phyloP scores from a whole-genome alignment of 2,888 invertebrate species.

The Athalia rosae region DNA sequence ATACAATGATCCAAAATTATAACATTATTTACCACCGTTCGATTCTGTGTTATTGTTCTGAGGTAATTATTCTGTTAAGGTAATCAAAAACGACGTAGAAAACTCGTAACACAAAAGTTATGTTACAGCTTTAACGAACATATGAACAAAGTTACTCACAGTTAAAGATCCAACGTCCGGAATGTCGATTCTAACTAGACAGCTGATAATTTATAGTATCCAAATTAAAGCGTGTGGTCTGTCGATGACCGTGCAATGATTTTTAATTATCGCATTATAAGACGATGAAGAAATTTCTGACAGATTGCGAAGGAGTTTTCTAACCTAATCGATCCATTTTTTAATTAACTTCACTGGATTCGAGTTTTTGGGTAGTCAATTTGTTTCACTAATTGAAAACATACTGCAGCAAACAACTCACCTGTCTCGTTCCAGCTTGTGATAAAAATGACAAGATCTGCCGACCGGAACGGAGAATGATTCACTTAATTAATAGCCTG shows the following conservation, averaged over 20 bases:
- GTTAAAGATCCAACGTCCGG: too few relatives aligned
- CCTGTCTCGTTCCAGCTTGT: slow-evolving; percentile 29
- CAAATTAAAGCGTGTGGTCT: too few relatives aligned
- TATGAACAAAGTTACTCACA: too few relatives aligned
- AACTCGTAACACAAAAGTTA: too few relatives aligned
- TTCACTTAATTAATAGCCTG: slow-evolving; percentile 38
- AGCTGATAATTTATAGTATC: too few relatives aligned
- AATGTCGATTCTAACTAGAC: too few relatives aligned
- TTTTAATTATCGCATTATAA: not conserved
- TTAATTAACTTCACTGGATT: too few relatives aligned
- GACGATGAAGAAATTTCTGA: slow-evolving; percentile 8
- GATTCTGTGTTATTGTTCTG: too few relatives aligned
- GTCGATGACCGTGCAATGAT: not conserved
- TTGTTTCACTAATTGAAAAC: not conserved
- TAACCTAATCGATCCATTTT: slow-evolving; percentile 6
- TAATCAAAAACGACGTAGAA: too few relatives aligned
- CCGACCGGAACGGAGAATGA: slow-evolving; percentile 40
- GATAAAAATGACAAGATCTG: slow-evolving; percentile 13
- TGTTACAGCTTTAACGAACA: too few relatives aligned
- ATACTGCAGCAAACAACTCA: not conserved
- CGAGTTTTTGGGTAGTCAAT: too few relatives aligned
- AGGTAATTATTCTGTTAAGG: too few relatives aligned
- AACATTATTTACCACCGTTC: not conserved
- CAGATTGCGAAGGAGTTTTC: slow-evolving; percentile 2
- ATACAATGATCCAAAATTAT: slow-evolving; percentile 6